Conservation (phyloP, 2,888 invertebrate species). For the Peribatodes rhomboidaria region DNA sequence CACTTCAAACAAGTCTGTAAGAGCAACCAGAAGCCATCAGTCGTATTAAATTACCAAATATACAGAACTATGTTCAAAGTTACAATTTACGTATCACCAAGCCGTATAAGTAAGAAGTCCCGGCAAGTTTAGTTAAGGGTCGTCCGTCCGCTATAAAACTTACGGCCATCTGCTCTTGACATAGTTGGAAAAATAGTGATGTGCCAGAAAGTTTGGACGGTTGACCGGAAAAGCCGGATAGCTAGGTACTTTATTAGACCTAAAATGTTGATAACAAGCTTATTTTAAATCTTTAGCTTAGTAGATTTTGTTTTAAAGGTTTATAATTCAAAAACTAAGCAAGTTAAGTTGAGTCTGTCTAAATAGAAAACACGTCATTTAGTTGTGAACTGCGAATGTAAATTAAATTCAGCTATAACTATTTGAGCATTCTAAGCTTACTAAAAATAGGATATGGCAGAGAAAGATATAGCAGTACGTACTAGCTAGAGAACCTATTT, state of each 20-base stretch:
- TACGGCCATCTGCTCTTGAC: conserved; percentile 30
- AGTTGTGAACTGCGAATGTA: too few species aligned
- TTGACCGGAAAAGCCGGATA: neutral
- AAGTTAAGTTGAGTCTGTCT: too few species aligned
- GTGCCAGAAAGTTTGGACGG: neutral
- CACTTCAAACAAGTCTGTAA: neutral
- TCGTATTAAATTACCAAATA: neutral
- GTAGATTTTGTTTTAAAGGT: too few species aligned
- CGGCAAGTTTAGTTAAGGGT: conserved; percentile 28
- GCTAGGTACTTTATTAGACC: neutral
- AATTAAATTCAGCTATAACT: too few species aligned
- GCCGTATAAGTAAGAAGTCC: conserved; percentile 30
- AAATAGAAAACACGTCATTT: too few species aligned
- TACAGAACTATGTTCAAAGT: conserved; percentile 9
- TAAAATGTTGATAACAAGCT: too few species aligned
- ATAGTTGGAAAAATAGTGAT: conserved; percentile 17
- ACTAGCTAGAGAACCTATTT: too few species aligned
- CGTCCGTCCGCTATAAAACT: conserved; percentile 34
- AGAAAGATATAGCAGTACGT: too few species aligned
- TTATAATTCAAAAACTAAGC: too few species aligned
- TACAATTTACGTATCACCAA: conserved; percentile 11
- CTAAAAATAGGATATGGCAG: too few species aligned
- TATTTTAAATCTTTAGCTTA: too few species aligned
- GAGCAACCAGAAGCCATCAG: neutral
- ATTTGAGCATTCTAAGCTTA: too few species aligned